phyloP scores from a whole-genome alignment of 2,888 invertebrate genomes.

The Colostygia pectinataria region DNA sequence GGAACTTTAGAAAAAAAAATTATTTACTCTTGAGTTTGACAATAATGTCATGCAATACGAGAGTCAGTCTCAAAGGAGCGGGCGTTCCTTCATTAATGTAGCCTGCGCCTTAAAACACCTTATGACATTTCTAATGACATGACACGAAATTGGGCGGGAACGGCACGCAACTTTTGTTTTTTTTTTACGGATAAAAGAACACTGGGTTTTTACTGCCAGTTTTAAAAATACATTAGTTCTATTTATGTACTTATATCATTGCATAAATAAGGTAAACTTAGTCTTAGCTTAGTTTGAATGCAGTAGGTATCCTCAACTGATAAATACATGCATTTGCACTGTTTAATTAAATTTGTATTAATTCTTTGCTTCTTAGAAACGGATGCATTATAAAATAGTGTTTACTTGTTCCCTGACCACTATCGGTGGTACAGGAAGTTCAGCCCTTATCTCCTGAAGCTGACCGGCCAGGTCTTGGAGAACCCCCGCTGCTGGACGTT shows the following conservation, averaged over 20 bases:
- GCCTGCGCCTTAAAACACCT: conserved; percentile 64
- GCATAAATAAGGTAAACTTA: no score
- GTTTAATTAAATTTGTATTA: not conserved
- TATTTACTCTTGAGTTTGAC: conserved; percentile 30
- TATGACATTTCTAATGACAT: conserved; percentile 71
- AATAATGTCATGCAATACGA: conserved; percentile 49
- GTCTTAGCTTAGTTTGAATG: no score
- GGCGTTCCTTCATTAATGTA: conserved; percentile 76
- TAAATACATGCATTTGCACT: not conserved
- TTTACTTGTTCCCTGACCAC: conserved; percentile 50
- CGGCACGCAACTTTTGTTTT: conserved; percentile 70
- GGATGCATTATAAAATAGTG: conserved; percentile 39
- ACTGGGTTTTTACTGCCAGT: no score
- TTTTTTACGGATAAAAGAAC: conserved; percentile 31
- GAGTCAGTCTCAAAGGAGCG: conserved; percentile 80
- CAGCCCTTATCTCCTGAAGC: conserved; percentile 65
- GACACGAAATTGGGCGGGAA: conserved; percentile 72
- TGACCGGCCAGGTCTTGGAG: conserved; percentile 53
- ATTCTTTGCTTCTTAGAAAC: conserved; percentile 40
- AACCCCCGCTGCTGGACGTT: conserved; percentile 47
- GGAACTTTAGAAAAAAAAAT: conserved; percentile 6
- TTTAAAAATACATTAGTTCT: no score
- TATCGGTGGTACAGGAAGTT: conserved; percentile 59
- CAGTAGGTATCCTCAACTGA: no score
- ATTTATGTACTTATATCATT: no score